phyloP scores from a whole-genome alignment of 2,113 vertebrate species.

The Centrocercus urophasianus region DNA sequence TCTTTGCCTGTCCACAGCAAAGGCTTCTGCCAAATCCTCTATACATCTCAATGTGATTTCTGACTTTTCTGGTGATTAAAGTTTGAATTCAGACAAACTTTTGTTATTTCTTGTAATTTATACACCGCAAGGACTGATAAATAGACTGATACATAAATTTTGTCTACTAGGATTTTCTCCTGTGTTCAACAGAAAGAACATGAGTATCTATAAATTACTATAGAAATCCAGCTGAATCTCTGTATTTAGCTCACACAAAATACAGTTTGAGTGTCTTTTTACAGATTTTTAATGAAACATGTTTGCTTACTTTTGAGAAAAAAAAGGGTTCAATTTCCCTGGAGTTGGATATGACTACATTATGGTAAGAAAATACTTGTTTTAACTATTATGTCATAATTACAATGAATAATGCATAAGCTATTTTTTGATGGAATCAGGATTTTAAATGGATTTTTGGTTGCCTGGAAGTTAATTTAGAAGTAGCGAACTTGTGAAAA shows the following conservation, averaged over 20 bases:
- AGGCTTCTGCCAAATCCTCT: not conserved
- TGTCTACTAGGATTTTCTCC: not conserved
- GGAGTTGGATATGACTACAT: not conserved
- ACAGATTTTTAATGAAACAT: not conserved
- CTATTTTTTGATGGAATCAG: not conserved
- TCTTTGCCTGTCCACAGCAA: not conserved
- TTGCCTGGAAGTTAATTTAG: not conserved
- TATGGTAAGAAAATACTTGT: not conserved
- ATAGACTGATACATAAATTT: not conserved
- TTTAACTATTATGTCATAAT: not conserved
- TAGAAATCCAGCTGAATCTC: not conserved
- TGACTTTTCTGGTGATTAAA: not conserved
- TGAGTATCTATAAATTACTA: not conserved
- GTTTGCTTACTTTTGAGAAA: not conserved
- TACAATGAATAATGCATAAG: not conserved
- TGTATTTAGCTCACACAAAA: not conserved
- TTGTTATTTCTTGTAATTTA: not conserved
- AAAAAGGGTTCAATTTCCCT: fast-evolving
- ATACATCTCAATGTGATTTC: not conserved
- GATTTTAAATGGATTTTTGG: not conserved
- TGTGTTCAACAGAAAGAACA: not conserved
- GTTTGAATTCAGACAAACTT: not conserved
- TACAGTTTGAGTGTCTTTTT: not conserved
- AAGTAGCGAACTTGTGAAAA: not conserved
- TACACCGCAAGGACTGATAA: not conserved